Evolutionary conservation across 2,113 vertebrate genomes (phyloP), one percentile per base, ranked within the genome.

Genomic region (Piaya cayana): DNA sequence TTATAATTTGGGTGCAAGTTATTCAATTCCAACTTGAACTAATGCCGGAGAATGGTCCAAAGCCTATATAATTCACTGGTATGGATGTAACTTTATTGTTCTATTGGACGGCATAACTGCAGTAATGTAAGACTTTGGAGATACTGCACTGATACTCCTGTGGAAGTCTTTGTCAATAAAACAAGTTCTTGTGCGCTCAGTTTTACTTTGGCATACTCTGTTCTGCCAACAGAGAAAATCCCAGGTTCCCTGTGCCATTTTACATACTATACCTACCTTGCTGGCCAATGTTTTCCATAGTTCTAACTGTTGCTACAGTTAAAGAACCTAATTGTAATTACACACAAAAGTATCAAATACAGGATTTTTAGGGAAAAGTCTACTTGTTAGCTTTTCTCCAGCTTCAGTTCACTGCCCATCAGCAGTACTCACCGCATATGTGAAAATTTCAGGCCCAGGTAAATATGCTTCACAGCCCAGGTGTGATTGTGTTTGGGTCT

Each of bases 401-500:
- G 1, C 67, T 84, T 82, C 62, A 47, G 20, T 68, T 82, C 52
- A 20, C 26, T 82, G 19, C 18, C 32, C 5, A 1, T 17, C 32
- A 85, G 29, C 65, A 79, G 15, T 34, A 59, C 9, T 67, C 29
- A 12, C 12, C 21, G 32, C 2, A 3, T 29, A 42, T 0, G 1
- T 68, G 37, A 86, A 58, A 42, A 62, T 53, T 81, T 43, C 42
- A 75, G n/a, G 10, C 42, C 2, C 1, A 42, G 25, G 12, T 86
- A n/a, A 45, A 39, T 34, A 26, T 45, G 25, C 42, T 92, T 47
- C 43, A 52, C 17, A 64, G 39, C 36, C 26, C 1, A 1, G 43
- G 11, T 78, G 21, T 81, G 84, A 36, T 6, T n/a, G 21, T 18
- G 12, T 75, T 27, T 84, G 10, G 81, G 50, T 50, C 36, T 84